Conservation (phyloP, 2,113 vertebrate genomes). For the Proteles cristata region DNA sequence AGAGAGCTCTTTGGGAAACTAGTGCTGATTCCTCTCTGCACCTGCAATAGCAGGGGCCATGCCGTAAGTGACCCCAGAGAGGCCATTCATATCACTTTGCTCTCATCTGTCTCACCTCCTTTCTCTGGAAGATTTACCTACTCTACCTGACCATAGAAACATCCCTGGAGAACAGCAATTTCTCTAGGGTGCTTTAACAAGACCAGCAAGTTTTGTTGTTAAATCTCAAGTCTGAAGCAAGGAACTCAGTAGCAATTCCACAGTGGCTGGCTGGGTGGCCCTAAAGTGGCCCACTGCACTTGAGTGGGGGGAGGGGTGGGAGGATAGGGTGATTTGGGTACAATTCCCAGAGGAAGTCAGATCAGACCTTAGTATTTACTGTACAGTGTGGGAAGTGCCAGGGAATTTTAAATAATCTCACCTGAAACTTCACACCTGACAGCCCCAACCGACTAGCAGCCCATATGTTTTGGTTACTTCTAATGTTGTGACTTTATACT, state of each 20-base stretch:
- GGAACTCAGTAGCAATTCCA: neutral
- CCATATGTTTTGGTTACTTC: neutral
- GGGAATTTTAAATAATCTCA: neutral
- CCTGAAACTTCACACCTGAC: neutral
- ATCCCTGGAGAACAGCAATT: neutral
- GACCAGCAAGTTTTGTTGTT: neutral
- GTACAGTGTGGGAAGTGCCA: neutral
- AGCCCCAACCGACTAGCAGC: neutral
- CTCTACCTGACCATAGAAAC: neutral
- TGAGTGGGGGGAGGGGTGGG: rapidly evolving
- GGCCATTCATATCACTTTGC: neutral
- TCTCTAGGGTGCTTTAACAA: neutral
- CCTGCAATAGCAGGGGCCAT: neutral
- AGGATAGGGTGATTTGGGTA: neutral
- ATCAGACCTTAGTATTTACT: neutral
- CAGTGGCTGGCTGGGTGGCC: too few species aligned
- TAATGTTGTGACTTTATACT: neutral
- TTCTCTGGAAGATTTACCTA: neutral
- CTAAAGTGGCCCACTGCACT: neutral
- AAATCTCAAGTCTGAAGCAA: neutral
- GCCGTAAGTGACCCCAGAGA: neutral
- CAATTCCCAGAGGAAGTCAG: neutral
- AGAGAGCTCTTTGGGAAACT: neutral
- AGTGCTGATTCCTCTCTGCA: neutral
- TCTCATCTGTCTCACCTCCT: neutral